Evolutionary conservation across 1,140 invertebrate genomes (phyloP).

Genomic region (Gonatopus flavifemur): DNA sequence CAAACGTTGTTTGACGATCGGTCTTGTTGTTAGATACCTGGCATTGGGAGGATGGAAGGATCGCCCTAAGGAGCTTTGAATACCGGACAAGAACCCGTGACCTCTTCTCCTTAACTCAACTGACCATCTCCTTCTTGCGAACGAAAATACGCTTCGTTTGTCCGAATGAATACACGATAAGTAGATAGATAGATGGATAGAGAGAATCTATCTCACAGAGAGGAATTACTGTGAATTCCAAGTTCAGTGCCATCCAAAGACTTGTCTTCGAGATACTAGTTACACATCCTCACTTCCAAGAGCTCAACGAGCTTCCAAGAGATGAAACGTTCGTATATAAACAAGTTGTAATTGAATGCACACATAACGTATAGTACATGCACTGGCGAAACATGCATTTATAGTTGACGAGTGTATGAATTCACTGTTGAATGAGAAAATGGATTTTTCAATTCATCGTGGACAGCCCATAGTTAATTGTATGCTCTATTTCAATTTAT

Average conservation of each 20-base stretch:
- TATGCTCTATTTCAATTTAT: no score
- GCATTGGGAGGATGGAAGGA: not conserved
- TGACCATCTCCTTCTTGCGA: no score
- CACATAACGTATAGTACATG: conserved; percentile 14
- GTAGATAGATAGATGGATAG: conserved; percentile 32
- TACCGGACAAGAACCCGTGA: conserved; percentile 12
- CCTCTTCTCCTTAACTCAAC: no score
- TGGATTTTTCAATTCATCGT: no score
- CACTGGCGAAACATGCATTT: not conserved
- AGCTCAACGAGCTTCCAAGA: conserved; percentile 18
- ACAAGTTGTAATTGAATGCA: conserved; percentile 45
- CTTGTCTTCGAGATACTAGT: no score
- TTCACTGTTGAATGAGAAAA: no score
- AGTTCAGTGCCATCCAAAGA: conserved; percentile 40
- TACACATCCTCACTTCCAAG: conserved; percentile 30
- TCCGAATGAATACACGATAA: conserved; percentile 39
- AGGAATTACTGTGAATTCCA: conserved; percentile 21
- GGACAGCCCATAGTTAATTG: no score
- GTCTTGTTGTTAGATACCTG: no score
- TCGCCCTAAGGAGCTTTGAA: conserved; percentile 33
- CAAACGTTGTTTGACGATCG: no score
- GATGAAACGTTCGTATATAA: conserved; percentile 29
- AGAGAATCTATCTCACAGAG: conserved; percentile 26
- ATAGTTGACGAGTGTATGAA: not conserved
- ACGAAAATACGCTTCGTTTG: conserved; percentile 21